Conservation (phyloP, 2,113 vertebrate species). For the Eleginops maclovinus region DNA sequence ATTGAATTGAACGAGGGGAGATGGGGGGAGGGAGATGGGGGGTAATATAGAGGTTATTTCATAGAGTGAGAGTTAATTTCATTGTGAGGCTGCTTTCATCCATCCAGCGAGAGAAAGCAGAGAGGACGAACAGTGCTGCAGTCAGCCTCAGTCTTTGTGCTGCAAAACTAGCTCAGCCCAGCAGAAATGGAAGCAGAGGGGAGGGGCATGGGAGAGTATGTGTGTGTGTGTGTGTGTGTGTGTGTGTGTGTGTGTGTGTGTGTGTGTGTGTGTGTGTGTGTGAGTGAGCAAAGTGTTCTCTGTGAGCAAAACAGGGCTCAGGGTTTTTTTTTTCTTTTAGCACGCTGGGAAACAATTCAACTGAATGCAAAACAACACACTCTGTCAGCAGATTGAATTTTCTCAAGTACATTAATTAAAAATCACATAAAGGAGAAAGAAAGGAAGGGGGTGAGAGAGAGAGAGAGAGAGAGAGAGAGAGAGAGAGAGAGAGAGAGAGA, state of each 20-base stretch:
- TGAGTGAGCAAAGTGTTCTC: constrained; percentile 24
- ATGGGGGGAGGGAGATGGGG: neutral
- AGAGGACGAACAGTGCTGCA: constrained; percentile 80
- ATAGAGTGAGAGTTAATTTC: constrained; percentile 62
- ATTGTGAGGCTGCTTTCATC: constrained; percentile 65
- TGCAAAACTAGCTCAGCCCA: constrained; percentile 79
- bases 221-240: constrained; percentile 52
- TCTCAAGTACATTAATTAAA: constrained; percentile 79
- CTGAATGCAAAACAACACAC: constrained; percentile 70
- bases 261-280: constrained; percentile 47
- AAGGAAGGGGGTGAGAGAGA: constrained; percentile 47
- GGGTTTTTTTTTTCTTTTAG: constrained; percentile 39
- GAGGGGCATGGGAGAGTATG: constrained; percentile 74
- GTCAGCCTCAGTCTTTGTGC: constrained; percentile 77
- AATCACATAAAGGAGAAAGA: constrained; percentile 64
- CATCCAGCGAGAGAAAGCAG: constrained; percentile 53
- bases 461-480: constrained; percentile 79
- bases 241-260: constrained; percentile 43
- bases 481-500: constrained; percentile 61
- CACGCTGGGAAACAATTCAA: constrained; percentile 67
- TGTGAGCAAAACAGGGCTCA: constrained; percentile 55
- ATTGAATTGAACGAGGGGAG: neutral
- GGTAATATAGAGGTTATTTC: constrained; percentile 58
- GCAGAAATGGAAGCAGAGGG: constrained; percentile 79
- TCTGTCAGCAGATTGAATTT: constrained; percentile 77